Evolutionary conservation across 2,888 invertebrate species (phyloP).

Genomic region (Cephus runcator): DNA sequence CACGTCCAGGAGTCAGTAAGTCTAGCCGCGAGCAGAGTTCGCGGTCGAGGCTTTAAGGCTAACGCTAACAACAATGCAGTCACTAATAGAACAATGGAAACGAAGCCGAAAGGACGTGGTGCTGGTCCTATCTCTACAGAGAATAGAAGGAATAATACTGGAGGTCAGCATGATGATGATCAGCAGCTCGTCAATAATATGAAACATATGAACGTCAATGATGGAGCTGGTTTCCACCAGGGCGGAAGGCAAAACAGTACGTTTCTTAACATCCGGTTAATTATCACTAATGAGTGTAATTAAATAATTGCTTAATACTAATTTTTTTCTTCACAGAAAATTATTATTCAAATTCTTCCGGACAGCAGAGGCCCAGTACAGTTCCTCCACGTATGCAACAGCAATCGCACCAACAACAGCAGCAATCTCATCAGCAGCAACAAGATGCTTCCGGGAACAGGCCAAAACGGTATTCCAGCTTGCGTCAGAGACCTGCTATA

Average conservation of each 20-base stretch:
- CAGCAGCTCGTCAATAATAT: constrained; percentile 54
- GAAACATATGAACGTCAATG: constrained; percentile 53
- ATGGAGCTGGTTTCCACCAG: constrained; percentile 47
- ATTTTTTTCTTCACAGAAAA: constrained; percentile 46
- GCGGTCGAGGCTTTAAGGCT: constrained; percentile 59
- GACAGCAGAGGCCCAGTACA: constrained; percentile 52
- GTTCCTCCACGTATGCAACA: constrained; percentile 63
- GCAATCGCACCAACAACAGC: constrained; percentile 58
- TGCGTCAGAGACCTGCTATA: constrained; percentile 69
- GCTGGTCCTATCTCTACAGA: constrained; percentile 43
- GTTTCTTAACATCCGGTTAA: constrained; percentile 19
- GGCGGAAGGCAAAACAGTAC: constrained; percentile 54
- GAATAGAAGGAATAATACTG: constrained; percentile 46
- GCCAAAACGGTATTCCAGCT: constrained; percentile 77
- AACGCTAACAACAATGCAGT: constrained; percentile 56
- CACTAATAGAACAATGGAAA: constrained; percentile 51
- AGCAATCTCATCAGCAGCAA: constrained; percentile 54
- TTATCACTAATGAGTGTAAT: not conserved
- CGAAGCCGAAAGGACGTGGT: constrained; percentile 57
- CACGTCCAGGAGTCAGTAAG: constrained; percentile 55
- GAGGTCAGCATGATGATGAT: constrained; percentile 47
- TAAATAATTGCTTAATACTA: not conserved
- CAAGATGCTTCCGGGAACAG: constrained; percentile 64
- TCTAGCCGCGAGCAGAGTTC: constrained; percentile 48
- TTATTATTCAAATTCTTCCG: constrained; percentile 55